Base-by-base conservation (phyloP, 1,140 invertebrate genomes). In the Ips typographus region DNA sequence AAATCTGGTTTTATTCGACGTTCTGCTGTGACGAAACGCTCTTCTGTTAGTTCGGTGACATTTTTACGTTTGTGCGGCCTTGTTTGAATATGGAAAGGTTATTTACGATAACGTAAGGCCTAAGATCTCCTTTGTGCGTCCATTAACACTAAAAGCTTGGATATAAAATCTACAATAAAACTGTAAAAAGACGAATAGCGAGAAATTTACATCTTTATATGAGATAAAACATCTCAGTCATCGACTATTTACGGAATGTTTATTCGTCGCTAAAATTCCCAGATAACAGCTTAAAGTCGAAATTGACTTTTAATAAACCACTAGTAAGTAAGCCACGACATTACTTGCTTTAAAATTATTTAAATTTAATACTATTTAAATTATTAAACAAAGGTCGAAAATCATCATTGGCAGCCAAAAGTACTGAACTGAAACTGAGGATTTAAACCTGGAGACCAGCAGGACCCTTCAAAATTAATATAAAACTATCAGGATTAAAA, bases 401-500 rank as follows among this genome's bases (percentile, higher is more conserved):
- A 22, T 22, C 22, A 22, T 22, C 22, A 22, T 22, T 22, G 22
- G 22, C 22, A 22, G 22, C 22, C 22, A 0, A 22, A 22, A 22
- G 22, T 22, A 22, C 22, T 22, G 22, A 22, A 8, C 57, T 42
- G 38, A 64, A 64, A 64, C 47, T 64, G 37, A 53, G 51, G 49
- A 64, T 64, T 61, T 64, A 64, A 64, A 64, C 53, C 49, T 40
- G 7, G 41, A 52, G 40, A 64, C 61, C 61, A 39, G 38, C 22
- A 49, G 22, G 59, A 52, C 61, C 61, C 61, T 64, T 64, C 61
- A 64, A 64, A 64, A 64, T 64, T 64, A 64, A 52, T 64, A 70
- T 70, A 70, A 70, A 70, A 70, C 68, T 70, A 70, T 70, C 68
- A 43, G 47, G 61, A 44, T 65, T 70, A 65, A 70, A 70, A 70